phyloP scores from a whole-genome alignment of 2,113 vertebrate genomes.

The Sinocyclocheilus rhinocerous region DNA sequence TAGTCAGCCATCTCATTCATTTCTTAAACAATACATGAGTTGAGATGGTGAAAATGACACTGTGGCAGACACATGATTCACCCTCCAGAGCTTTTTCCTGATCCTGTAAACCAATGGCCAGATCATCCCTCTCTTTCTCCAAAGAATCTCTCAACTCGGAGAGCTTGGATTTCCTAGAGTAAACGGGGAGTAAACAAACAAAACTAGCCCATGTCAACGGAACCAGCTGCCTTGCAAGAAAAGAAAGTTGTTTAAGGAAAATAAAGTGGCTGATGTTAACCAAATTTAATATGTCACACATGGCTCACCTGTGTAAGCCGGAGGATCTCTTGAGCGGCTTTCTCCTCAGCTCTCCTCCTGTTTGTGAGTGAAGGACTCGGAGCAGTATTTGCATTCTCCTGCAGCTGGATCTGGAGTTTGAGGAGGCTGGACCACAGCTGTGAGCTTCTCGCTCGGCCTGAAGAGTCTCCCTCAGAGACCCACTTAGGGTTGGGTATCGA shows the following conservation, averaged over 20 bases:
- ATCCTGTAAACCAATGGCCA: conserved; percentile 62
- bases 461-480: conserved; percentile 69
- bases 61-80: neutral
- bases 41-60: neutral
- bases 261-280: neutral
- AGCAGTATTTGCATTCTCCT: conserved; percentile 46
- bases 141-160: conserved; percentile 65
- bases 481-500: conserved; percentile 3
- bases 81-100: conserved; percentile 68
- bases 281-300: neutral
- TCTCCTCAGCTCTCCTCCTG: conserved; percentile 56
- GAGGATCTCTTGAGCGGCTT: conserved; percentile 67
- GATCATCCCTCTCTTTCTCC: conserved; percentile 63
- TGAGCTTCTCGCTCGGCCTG: conserved; percentile 60
- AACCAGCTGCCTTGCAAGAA: neutral
- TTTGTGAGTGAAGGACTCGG: conserved; percentile 52
- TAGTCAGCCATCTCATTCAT: neutral
- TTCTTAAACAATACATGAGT: neutral
- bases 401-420: conserved; percentile 61
- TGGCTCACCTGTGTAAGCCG: conserved; percentile 68
- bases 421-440: conserved; percentile 56
- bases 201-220: neutral
- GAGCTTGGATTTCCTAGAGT: conserved; percentile 66
- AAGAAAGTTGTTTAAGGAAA: neutral
- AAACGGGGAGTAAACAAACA: neutral